phyloP scores from a whole-genome alignment of 2,888 invertebrate genomes.

The Drosophila hamatofila region DNA sequence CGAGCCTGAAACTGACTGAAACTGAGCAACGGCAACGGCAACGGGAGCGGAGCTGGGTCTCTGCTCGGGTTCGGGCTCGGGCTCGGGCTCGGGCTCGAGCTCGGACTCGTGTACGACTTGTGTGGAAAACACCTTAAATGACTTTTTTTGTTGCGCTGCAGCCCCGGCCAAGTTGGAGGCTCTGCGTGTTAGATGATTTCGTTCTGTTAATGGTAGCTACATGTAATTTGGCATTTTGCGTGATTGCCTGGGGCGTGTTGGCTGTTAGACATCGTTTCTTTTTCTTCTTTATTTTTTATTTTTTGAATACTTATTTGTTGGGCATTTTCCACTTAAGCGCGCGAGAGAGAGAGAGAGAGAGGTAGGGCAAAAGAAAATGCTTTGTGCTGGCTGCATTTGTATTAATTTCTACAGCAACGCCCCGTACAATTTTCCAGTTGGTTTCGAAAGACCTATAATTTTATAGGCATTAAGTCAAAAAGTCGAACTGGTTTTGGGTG shows the following conservation, averaged over 20 bases:
- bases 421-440: conserved; percentile 74
- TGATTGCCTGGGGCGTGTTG: conserved; percentile 82
- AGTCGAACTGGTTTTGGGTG: conserved; percentile 68
- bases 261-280: conserved; percentile 54
- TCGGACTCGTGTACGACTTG: conserved; percentile 58
- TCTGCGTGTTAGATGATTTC: conserved; percentile 77
- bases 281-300: conserved; percentile 18
- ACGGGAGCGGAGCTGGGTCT: not conserved
- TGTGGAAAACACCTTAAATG: conserved; percentile 79
- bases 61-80: not conserved
- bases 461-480: conserved; percentile 74
- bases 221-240: conserved; percentile 80
- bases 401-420: conserved; percentile 76
- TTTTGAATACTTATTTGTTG: conserved; percentile 36
- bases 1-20: conserved; percentile 8
- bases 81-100: conserved; percentile 12
- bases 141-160: conserved; percentile 55
- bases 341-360: not conserved
- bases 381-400: conserved; percentile 61
- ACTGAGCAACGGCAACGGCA: too few species aligned
- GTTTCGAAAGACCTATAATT: conserved; percentile 68
- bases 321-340: conserved; percentile 58
- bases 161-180: conserved; percentile 26
- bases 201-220: conserved; percentile 72
- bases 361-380: conserved; percentile 60